These are phyloP conservation scores for Pseudococcus viburni DNA, from an alignment of 2,888 invertebrate genomes.

Conservation along the genomic window DNA sequence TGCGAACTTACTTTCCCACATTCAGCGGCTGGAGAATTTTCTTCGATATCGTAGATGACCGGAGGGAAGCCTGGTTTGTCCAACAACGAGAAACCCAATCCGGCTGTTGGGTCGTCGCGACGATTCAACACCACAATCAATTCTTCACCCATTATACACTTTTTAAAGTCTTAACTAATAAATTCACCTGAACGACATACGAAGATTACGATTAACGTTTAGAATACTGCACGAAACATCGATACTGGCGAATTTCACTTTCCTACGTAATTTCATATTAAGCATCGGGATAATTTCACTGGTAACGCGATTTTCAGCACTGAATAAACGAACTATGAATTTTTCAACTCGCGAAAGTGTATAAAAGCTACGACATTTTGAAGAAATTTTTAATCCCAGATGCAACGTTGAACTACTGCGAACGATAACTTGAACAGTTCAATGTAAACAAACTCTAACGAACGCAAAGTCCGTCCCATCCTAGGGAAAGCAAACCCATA, in stretches of 20 bases:
- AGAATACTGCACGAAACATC: background rate
- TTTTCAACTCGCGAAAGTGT: background rate
- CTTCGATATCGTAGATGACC: constrained; percentile 93
- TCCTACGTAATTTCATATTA: constrained; percentile 3
- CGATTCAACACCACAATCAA: constrained; percentile 89
- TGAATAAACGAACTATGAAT: constrained; percentile 23
- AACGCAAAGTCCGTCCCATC: too few species aligned
- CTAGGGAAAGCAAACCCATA: too few species aligned
- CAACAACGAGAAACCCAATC: constrained; percentile 92
- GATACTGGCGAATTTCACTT: background rate
- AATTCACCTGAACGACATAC: constrained; percentile 33
- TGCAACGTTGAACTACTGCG: constrained; percentile 42
- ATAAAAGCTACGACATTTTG: constrained; percentile 46
- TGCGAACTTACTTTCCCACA: constrained; percentile 83
- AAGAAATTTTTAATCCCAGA: background rate
- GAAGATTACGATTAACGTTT: background rate
- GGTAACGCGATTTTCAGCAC: background rate
- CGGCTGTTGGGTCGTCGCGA: constrained; percentile 77
- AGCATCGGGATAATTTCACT: background rate
- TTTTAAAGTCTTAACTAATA: background rate
- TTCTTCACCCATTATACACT: constrained; percentile 79
- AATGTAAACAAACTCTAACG: constrained; percentile 51
- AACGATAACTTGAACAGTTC: constrained; percentile 47
- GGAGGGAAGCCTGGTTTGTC: constrained; percentile 93
- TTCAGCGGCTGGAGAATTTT: constrained; percentile 93